phyloP scores from a whole-genome alignment of 2,797 vertebrate species.

The Xenopus petersii region DNA sequence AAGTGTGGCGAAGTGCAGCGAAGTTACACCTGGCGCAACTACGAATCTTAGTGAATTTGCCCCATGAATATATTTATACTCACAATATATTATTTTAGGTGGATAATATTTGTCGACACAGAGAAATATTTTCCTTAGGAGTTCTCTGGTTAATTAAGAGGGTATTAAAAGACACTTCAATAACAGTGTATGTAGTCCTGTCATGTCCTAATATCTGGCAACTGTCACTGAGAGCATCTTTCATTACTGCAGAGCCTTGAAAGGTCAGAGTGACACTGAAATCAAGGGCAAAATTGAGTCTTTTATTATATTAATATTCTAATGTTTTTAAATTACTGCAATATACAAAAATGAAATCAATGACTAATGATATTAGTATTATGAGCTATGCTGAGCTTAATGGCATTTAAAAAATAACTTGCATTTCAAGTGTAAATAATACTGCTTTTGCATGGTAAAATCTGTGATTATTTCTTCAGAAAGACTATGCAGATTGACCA shows the following conservation, averaged over 20 bases:
- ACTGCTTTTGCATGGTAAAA: no score
- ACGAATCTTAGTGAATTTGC: no score
- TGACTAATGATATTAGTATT: slow-evolving; percentile 8
- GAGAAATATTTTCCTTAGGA: no score
- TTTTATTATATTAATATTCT: slow-evolving; percentile 12
- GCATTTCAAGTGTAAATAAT: no score
- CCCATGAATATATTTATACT: no score
- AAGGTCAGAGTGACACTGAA: slow-evolving; percentile 1
- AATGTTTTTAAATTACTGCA: background rate
- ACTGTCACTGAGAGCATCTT: slow-evolving; percentile 11
- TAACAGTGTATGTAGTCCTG: slow-evolving; percentile 11
- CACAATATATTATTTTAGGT: no score
- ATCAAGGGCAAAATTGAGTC: slow-evolving; percentile 4
- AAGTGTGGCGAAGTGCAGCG: no score
- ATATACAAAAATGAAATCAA: slow-evolving; percentile 4
- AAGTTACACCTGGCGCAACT: no score
- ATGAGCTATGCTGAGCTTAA: background rate
- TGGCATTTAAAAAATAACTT: background rate
- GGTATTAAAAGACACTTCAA: background rate
- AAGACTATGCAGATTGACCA: no score
- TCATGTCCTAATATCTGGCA: slow-evolving; percentile 8
- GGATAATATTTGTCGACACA: no score
- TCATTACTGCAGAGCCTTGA: background rate
- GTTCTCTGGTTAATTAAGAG: no score
- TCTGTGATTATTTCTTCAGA: no score